Percentiles rank a stretch among this genome's conserved stretches.
These are phyloP conservation scores for Phocides pigmalion DNA, from an alignment of 1,140 invertebrate species.

Conservation along the genomic window DNA sequence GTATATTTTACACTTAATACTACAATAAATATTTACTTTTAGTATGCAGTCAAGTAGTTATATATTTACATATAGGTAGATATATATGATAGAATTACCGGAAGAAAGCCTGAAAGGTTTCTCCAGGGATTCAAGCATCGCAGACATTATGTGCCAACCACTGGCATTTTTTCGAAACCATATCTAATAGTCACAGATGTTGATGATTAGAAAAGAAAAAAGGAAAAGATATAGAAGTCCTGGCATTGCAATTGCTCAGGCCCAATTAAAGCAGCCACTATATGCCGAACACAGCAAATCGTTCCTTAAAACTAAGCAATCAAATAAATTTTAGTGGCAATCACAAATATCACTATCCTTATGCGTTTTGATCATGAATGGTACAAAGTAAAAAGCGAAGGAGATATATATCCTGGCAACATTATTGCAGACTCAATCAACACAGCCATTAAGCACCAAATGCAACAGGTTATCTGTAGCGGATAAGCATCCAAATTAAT, in stretches of 20 bases:
- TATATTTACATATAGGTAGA: too few species aligned
- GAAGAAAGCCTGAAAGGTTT: conserved; percentile 49
- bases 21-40: too few species aligned
- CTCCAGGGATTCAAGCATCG: conserved; percentile 59
- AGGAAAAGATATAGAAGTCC: background rate
- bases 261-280: conserved; percentile 65
- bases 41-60: too few species aligned
- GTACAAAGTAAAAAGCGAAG: background rate
- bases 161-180: background rate
- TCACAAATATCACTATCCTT: too few species aligned
- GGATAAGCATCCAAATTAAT: too few species aligned
- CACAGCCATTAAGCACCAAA: conserved; percentile 65
- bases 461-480: conserved; percentile 64
- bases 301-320: conserved; percentile 36
- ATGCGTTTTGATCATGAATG: too few species aligned
- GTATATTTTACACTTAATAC: too few species aligned
- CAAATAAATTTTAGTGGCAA: background rate
- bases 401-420: conserved; percentile 41
- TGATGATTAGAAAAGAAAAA: background rate
- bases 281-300: conserved; percentile 64
- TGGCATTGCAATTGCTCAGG: conserved; percentile 19
- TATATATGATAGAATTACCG: too few species aligned
- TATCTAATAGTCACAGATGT: too few species aligned
- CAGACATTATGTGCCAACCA: conserved; percentile 46
- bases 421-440: conserved; percentile 64